Conservation (phyloP, 1,140 invertebrate species). For the Pygmarrhopalites habei region DNA sequence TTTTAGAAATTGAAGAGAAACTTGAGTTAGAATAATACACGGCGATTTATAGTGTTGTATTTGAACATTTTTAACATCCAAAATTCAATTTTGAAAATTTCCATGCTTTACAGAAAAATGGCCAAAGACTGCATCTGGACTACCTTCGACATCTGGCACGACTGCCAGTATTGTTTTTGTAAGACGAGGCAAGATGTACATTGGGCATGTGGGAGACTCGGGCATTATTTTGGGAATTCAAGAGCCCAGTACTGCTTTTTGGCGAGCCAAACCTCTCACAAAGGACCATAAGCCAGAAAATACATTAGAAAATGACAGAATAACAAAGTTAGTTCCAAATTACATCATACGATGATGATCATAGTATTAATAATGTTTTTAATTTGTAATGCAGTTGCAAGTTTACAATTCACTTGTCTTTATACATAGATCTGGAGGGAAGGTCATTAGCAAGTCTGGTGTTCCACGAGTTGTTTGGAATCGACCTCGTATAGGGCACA, state of each 20-base stretch:
- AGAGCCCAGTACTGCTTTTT: constrained; percentile 49
- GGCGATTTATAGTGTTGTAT: too few relatives aligned
- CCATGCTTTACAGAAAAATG: too few relatives aligned
- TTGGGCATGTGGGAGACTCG: constrained; percentile 96
- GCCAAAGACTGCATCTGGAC: constrained; percentile 84
- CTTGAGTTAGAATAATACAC: too few relatives aligned
- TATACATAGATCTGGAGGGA: constrained; percentile 49
- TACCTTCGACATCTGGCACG: constrained; percentile 92
- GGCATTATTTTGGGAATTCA: constrained; percentile 83
- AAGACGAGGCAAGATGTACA: constrained; percentile 86
- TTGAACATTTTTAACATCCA: too few relatives aligned
- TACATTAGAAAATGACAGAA: constrained; percentile 72
- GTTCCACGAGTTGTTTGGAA: constrained; percentile 96
- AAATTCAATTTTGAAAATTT: too few relatives aligned
- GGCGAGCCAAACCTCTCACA: constrained; percentile 72
- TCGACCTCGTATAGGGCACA: constrained; percentile 45
- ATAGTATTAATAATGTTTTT: not conserved
- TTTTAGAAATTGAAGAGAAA: not conserved
- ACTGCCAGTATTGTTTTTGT: constrained; percentile 94
- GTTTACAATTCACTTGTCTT: not conserved
- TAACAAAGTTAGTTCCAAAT: constrained; percentile 47
- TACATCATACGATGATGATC: not conserved
- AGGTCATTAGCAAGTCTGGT: constrained; percentile 68
- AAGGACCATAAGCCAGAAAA: constrained; percentile 93
- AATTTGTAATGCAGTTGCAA: too few relatives aligned